A percentile compares a stretch with the other conserved stretches of the same genome.
These are phyloP conservation scores for Florisuga fusca DNA, from an alignment of 2,797 vertebrate species.

Conservation along the genomic window DNA sequence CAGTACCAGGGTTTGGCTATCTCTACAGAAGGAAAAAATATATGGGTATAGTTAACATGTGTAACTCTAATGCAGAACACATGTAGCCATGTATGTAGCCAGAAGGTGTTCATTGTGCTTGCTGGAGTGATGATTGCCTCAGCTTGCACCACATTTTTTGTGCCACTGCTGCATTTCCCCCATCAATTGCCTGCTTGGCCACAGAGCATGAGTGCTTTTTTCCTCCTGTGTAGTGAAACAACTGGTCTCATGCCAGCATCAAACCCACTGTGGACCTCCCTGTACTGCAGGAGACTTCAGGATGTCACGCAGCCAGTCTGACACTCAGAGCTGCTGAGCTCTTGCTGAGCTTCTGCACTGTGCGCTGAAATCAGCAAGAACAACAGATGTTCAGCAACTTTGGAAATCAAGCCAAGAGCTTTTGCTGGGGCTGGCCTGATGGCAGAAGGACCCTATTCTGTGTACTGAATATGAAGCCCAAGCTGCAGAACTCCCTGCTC, in stretches of 20 bases:
- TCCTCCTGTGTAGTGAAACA: neutral
- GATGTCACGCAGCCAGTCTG: constrained; percentile 2
- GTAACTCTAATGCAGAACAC: constrained; percentile 70
- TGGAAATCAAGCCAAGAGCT: constrained; percentile 16
- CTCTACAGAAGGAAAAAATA: constrained; percentile 69
- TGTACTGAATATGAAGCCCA: neutral
- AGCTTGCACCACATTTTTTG: constrained; percentile 71
- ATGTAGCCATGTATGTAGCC: constrained; percentile 71
- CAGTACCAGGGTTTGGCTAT: constrained; percentile 43
- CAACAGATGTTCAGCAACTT: constrained; percentile 13
- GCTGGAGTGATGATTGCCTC: constrained; percentile 70
- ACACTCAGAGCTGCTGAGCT: constrained; percentile 4
- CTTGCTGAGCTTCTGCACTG: constrained; percentile 2
- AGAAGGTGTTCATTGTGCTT: constrained; percentile 73
- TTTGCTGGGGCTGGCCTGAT: neutral
- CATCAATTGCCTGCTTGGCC: constrained; percentile 41
- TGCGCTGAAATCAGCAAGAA: constrained; percentile 5
- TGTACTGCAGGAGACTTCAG: neutral
- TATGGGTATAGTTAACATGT: constrained; percentile 71
- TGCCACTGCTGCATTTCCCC: constrained; percentile 59
- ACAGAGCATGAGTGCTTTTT: constrained; percentile 15
- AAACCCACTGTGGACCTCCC: constrained; percentile 8
- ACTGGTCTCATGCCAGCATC: neutral
- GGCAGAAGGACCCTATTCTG: neutral
- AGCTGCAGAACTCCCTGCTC: neutral